Conservation (phyloP, 2,113 vertebrate species). For the Sceloporus undulatus region DNA sequence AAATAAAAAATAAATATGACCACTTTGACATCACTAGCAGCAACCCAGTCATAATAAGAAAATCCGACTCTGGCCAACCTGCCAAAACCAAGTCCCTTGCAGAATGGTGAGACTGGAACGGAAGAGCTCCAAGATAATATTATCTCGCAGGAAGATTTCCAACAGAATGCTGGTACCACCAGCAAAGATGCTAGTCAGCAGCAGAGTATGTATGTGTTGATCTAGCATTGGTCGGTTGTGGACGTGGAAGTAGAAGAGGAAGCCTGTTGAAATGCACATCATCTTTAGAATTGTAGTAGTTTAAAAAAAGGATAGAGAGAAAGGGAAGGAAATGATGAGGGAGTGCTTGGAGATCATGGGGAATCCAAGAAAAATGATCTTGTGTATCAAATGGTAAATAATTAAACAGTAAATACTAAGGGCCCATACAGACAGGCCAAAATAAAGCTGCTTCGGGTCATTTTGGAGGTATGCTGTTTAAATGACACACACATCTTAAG, state of each 20-base stretch:
- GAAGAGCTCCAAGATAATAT: conserved; percentile 87
- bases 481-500: too few species aligned
- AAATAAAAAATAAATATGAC: too few species aligned
- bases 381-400: too few species aligned
- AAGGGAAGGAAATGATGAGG: too few species aligned
- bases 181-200: conserved; percentile 83
- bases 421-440: too few species aligned
- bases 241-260: conserved; percentile 92
- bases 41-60: rapidly evolving
- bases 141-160: conserved; percentile 85
- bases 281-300: rapidly evolving
- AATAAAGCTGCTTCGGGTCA: too few species aligned
- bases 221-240: conserved; percentile 86
- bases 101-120: conserved; percentile 83
- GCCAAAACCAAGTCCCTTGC: conserved; percentile 97
- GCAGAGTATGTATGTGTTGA: conserved; percentile 89
- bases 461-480: too few species aligned
- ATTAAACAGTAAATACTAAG: too few species aligned
- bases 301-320: not conserved
- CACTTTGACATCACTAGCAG: not conserved
- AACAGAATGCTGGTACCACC: conserved; percentile 77
- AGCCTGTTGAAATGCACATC: conserved; percentile 71
- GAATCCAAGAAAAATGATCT: too few species aligned
- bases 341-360: too few species aligned
- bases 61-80: conserved; percentile 76